Evolutionary conservation across 2,888 invertebrate species (phyloP), one percentile per base, ranked within the genome.

Genomic region (Tortrix viridana): DNA sequence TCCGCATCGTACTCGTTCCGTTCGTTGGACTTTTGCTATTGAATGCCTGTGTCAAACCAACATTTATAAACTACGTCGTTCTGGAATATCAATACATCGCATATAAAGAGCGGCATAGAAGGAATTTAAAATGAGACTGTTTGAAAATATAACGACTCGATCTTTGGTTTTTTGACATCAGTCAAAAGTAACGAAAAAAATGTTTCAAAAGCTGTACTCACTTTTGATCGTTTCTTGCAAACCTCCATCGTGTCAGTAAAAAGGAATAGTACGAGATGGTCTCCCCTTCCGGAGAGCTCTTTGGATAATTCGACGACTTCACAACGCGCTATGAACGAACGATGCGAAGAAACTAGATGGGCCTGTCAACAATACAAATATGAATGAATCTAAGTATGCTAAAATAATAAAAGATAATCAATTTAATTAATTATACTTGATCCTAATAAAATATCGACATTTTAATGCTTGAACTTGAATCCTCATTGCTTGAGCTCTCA

Each of bases 221-320:
- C 95, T 84, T 96, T 96, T 49, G 96, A 96, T 75, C 97, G 94
- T 82, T 96, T 95, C 82, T 96, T 96, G 88, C 96, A 96, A 77
- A 99, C 97, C 93, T 98, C 98, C 82, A 99, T 94, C 65, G 97
- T 96, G 89, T 99, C 99, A 43, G 97, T 97, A 88, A 99, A 99
- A 26, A 99, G 93, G 85, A 98, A 98, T 70, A 99, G 90, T 70
- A 97, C 95, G 67, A 99, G 93, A 71, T 95, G 95, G 84, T 96
- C 96, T 56, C 98, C 98, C 71, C 97, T 95, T 16, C 97, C 96
- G 68, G 97, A 96, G 53, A 98, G 89, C 58, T 95, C 95, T 76
- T 98, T 96, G 67, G 96, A 95, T 37, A 98, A 89, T 85, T 98
- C 98, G 67, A 96, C 95, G 57, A 98, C 97, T 82, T 98, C 98